Evolutionary conservation across 2,797 vertebrate species (phyloP).

Genomic region (Dipus sagitta): DNA sequence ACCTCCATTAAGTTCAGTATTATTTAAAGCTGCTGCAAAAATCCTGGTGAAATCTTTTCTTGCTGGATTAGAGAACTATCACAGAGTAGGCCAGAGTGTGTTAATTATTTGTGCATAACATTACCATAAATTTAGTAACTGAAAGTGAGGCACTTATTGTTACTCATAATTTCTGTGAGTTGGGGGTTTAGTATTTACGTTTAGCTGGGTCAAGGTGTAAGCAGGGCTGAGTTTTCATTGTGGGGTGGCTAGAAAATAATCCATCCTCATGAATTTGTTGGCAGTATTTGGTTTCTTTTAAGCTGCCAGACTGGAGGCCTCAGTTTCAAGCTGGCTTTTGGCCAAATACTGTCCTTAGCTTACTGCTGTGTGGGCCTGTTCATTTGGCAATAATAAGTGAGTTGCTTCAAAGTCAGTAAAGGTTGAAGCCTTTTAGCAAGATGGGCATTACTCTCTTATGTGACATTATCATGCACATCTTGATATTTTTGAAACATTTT

Average conservation of each 20-base stretch:
- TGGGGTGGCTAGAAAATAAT: not conserved
- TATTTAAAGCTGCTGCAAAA: not conserved
- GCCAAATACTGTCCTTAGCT: no score
- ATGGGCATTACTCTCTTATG: not conserved
- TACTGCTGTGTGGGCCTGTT: not conserved
- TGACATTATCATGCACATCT: not conserved
- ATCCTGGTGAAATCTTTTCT: not conserved
- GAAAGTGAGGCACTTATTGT: not conserved
- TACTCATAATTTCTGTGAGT: not conserved
- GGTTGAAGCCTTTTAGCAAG: not conserved
- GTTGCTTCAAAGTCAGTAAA: not conserved
- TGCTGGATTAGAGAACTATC: not conserved
- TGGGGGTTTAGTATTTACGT: not conserved
- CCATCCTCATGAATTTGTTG: not conserved
- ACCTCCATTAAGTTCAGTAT: not conserved
- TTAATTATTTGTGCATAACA: not conserved
- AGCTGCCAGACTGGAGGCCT: not conserved
- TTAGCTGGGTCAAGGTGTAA: not conserved
- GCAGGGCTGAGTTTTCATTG: not conserved
- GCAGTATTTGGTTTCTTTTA: not conserved
- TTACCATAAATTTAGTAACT: not conserved
- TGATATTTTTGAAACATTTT: not conserved
- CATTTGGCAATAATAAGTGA: not conserved
- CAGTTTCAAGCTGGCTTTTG: not conserved
- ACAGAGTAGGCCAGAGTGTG: not conserved